Percentiles rank a stretch among this genome's conserved stretches.
Evolutionary conservation across 1,140 invertebrate genomes (phyloP).

Genomic region (Eriosoma lanigerum): DNA sequence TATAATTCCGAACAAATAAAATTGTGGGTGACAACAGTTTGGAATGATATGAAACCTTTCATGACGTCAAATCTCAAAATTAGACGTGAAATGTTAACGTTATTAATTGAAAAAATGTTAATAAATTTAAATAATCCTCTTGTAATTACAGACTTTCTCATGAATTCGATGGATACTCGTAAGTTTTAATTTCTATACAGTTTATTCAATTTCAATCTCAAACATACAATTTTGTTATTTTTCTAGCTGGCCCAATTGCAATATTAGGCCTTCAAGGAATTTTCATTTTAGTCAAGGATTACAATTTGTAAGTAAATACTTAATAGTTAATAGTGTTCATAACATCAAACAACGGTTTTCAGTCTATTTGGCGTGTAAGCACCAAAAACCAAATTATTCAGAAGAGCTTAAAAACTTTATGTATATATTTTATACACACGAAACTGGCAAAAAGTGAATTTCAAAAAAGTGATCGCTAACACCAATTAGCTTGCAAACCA

Average conservation of each 20-base stretch:
- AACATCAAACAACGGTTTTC: no score
- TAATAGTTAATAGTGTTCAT: no score
- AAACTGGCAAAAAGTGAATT: no score
- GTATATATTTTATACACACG: no score
- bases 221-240: neutral
- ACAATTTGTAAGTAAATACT: constrained; percentile 53
- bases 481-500: no score
- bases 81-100: constrained; percentile 39
- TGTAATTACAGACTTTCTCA: constrained; percentile 87
- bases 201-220: neutral
- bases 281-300: constrained; percentile 52
- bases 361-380: no score
- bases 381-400: no score
- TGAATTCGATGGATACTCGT: constrained; percentile 84
- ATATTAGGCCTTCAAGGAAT: constrained; percentile 75
- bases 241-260: constrained; percentile 78
- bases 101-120: constrained; percentile 50
- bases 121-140: constrained; percentile 72
- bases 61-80: constrained; percentile 19
- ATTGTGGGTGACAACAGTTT: constrained; percentile 18
- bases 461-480: no score
- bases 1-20: constrained; percentile 26
- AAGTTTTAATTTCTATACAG: constrained; percentile 54
- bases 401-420: no score
- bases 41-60: constrained; percentile 32